Base-by-base conservation (phyloP, 2,888 invertebrate genomes). In the Dugesia japonica region DNA sequence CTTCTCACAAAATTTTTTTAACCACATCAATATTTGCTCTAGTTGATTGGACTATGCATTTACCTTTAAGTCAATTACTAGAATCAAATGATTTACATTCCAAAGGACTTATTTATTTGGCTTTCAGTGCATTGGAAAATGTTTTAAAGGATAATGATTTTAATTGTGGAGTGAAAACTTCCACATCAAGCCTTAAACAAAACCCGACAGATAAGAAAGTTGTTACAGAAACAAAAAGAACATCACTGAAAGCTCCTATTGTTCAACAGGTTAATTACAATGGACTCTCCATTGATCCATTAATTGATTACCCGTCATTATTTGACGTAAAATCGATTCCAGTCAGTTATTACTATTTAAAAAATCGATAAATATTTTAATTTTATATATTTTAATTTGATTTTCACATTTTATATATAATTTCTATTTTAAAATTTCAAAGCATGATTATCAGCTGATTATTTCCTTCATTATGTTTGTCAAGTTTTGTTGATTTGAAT, bases 21-120 rank as follows among this genome's bases (percentile, higher is more conserved):
- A 89, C 90, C 31, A 90, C 92, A 0, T 87, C 94, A 80, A 88
- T 94, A 81, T 88, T 94, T 77, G 92, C 92, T 82, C 87, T 95
- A 78, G 92, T 92, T 0, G 94, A 94, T 85, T 94, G 93, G 89
- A 92, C 92, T 76, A 92, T 94, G 88, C 88, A 89, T 73, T 88
- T 94, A 77, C 87, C 87, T 0, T 80, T 86, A 31, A 79, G 82
- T 17, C 81, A 83, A 31, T 80, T 85, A 86, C 88, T 83, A 90
- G 91, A 76, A 76, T 81, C 82, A 1, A 79, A 81, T 9, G 82
- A 81, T 33, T 80, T 81, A 17, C 76, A 76, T 31, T 81, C 82
- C 77, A 81, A 81, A 77, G 81, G 82, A 73, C 82, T 82, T 76
- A 79, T 84, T 20, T 81, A 81, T 78, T 82, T 82, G 80, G 82